Evolutionary conservation across 1,140 invertebrate species (phyloP).

Genomic region (Drosophila subpulchrella): DNA sequence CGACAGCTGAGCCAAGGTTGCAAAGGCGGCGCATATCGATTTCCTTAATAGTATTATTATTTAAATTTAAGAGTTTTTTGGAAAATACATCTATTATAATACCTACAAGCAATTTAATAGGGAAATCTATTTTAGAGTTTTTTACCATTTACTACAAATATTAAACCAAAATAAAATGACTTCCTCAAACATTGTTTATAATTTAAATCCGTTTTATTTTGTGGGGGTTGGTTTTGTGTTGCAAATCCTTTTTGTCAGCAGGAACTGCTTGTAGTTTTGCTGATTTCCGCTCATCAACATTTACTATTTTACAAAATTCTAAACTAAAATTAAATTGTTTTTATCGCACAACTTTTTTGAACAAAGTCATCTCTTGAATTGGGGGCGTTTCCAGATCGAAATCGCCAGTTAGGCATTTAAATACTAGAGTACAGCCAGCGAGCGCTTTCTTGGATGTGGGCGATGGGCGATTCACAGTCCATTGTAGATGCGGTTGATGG

Average conservation of each 20-base stretch:
- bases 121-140: background rate
- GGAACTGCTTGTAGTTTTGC: constrained; percentile 31
- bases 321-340: constrained; percentile 65
- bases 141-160: background rate
- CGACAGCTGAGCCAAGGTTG: constrained; percentile 59
- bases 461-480: constrained; percentile 86
- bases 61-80: background rate
- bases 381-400: constrained; percentile 36
- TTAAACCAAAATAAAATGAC: background rate
- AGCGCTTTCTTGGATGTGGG: background rate
- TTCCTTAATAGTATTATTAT: background rate
- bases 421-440: constrained; percentile 70
- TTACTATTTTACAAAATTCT: constrained; percentile 70
- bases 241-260: constrained; percentile 22
- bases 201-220: constrained; percentile 46
- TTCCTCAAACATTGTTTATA: background rate
- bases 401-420: constrained; percentile 33
- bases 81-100: no score
- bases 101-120: background rate
- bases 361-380: constrained; percentile 65
- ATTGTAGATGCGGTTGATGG: constrained; percentile 90
- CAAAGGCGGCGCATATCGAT: constrained; percentile 1
- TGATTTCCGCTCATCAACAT: constrained; percentile 13
- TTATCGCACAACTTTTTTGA: constrained; percentile 55
- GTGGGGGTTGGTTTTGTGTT: constrained; percentile 27